Base-by-base conservation (phyloP, 2,888 invertebrate genomes). In the Tenodera sinensis region DNA sequence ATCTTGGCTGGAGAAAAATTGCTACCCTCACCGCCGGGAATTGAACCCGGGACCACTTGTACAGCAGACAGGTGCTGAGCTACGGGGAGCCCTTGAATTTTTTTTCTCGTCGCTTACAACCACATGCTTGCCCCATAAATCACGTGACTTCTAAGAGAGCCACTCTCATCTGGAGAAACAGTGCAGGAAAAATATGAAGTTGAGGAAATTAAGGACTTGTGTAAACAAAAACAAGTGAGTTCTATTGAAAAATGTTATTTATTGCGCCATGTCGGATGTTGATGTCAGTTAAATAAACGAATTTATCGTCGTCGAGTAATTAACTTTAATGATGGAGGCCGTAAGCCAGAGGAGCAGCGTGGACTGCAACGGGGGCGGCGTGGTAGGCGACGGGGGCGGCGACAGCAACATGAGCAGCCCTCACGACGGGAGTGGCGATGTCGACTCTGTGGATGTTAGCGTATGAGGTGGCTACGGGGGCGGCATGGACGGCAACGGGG, bases 351-450 rank as follows among this genome's bases (percentile, higher is more conserved):
- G 92, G 91, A 82, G 92, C 91, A 14, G 94, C 94, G 91, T 93
- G 90, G 83, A 91, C 91, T n/a, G n/a, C n/a, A 54, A 91, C 91
- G 82, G 93, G 94, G 94, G 95, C 96, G 91, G 95, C 95, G 91
- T 95, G 95, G n/a, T n/a, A n/a, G 91, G 95, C 95, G 34, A 95
- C 94, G 83, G 95, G 95, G 1, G 94, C 94, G 84, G 84, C 93
- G 93, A 91, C 90, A 71, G 92, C 92, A 30, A 88, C 89, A 3
- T 94, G 94, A n/a, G 89, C 89, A 85, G 88, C 88, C 71, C 83
- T 84, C n/a, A 88, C 88, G 28, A 89, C 88, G 89, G 89, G 90
- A 34, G 90, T 84, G 83, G 89, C 88, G 86, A 89, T 84, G 84
- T 89, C 88, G 85, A 89, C 84, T 47, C 71, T 83, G 88, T 91